Evolutionary conservation across 2,113 vertebrate genomes (phyloP).

Genomic region (Notothenia coriiceps): DNA sequence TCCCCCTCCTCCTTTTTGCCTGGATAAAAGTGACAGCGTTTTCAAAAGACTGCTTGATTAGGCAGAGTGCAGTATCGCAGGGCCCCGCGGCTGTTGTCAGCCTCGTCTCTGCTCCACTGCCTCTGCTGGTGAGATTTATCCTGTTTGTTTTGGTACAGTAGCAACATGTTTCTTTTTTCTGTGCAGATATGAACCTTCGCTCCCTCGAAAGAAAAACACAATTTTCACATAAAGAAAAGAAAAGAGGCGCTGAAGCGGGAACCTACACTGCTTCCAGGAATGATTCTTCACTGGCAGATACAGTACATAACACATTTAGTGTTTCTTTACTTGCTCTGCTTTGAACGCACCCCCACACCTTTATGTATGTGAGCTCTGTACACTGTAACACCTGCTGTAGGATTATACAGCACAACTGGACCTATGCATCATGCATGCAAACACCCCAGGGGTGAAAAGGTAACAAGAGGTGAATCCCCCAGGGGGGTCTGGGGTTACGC

Average conservation of each 20-base stretch:
- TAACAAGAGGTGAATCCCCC: too few relatives aligned
- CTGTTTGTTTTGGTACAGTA: conserved; percentile 79
- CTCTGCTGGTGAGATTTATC: conserved; percentile 78
- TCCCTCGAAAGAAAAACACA: conserved; percentile 65
- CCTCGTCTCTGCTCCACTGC: conserved; percentile 69
- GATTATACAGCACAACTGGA: conserved; percentile 16
- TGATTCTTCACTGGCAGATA: conserved; percentile 46
- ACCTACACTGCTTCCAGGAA: conserved; percentile 45
- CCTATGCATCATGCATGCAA: not conserved
- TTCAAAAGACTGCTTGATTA: conserved; percentile 78
- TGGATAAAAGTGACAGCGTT: conserved; percentile 62
- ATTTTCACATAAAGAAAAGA: conserved; percentile 52
- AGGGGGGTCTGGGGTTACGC: too few relatives aligned
- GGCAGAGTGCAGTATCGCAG: conserved; percentile 57
- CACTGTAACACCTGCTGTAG: conserved; percentile 41
- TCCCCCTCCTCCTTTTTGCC: conserved; percentile 33
- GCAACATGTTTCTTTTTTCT: conserved; percentile 65
- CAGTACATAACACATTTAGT: conserved; percentile 43
- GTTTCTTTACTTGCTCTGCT: conserved; percentile 56
- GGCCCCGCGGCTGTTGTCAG: conserved; percentile 77
- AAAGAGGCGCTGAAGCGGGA: conserved; percentile 36
- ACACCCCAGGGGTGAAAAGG: too few relatives aligned
- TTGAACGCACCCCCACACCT: conserved; percentile 63
- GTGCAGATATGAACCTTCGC: conserved; percentile 70
- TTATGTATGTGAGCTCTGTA: conserved; percentile 61